Percentiles rank a stretch among this genome's conserved stretches.
These are phyloP conservation scores for Amiota minor DNA, from an alignment of 2,888 invertebrate genomes.

Conservation along the genomic window DNA sequence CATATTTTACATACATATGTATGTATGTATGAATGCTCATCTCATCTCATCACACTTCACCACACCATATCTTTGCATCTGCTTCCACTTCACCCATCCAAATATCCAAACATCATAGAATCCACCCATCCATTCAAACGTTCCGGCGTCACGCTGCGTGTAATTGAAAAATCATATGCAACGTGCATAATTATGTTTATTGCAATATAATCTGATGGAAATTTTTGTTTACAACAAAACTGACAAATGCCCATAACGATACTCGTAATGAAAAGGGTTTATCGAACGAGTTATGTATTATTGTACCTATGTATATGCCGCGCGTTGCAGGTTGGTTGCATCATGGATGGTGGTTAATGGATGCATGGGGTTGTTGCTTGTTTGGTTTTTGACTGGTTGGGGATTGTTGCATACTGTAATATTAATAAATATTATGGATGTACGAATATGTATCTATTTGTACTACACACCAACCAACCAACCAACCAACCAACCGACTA, in stretches of 20 bases:
- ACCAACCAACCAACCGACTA: too few relatives aligned
- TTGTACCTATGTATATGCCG: too few relatives aligned
- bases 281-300: too few relatives aligned
- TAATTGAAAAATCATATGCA: constrained; percentile 73
- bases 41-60: constrained; percentile 34
- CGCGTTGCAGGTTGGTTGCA: too few relatives aligned
- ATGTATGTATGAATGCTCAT: constrained; percentile 13
- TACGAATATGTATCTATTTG: constrained; percentile 31
- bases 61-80: constrained; percentile 26
- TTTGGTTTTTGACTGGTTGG: too few relatives aligned
- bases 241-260: constrained; percentile 48
- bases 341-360: too few relatives aligned
- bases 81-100: too few relatives aligned
- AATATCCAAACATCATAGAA: too few relatives aligned
- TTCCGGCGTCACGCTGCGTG: constrained; percentile 48
- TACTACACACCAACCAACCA: background rate
- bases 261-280: background rate
- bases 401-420: too few relatives aligned
- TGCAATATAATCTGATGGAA: constrained; percentile 68
- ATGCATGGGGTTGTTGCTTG: too few relatives aligned
- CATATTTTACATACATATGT: constrained; percentile 11
- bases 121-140: background rate
- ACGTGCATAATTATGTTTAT: constrained; percentile 70
- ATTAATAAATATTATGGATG: background rate
- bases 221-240: constrained; percentile 60